Conservation (phyloP, 2,113 vertebrate species). For the Petroica traversi region DNA sequence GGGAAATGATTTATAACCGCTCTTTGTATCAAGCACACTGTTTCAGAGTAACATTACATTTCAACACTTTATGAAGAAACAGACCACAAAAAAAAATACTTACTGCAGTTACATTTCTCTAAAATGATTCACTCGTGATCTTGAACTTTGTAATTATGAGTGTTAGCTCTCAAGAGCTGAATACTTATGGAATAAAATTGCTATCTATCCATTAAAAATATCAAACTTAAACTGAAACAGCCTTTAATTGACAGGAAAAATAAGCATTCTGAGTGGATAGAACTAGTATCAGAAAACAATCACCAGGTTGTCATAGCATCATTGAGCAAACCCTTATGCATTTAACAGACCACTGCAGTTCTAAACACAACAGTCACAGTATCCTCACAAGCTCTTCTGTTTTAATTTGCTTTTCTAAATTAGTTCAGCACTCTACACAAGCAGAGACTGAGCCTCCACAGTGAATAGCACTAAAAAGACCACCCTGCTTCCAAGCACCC, state of each 20-base stretch:
- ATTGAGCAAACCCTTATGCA: background rate
- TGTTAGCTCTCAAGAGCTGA: background rate
- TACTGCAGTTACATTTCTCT: background rate
- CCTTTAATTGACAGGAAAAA: background rate
- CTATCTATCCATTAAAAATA: background rate
- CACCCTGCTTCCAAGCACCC: background rate
- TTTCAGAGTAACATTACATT: constrained; percentile 57
- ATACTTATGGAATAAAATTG: background rate
- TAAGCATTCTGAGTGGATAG: background rate
- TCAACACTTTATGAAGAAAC: constrained; percentile 31
- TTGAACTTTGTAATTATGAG: constrained; percentile 9
- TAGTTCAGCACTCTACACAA: background rate
- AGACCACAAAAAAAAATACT: constrained; percentile 30
- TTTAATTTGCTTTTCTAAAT: background rate
- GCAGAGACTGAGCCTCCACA: background rate
- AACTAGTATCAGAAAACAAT: background rate
- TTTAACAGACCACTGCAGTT: background rate
- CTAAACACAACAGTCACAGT: background rate
- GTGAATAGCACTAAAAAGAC: background rate
- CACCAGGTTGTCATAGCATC: background rate
- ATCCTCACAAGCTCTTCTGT: background rate
- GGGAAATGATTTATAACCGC: constrained; percentile 30
- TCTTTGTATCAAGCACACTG: constrained; percentile 40
- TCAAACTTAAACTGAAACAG: background rate
- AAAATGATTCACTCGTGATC: constrained; percentile 28